phyloP scores from a whole-genome alignment of 2,797 vertebrate genomes.

The Rhinatrema bivittatum region DNA sequence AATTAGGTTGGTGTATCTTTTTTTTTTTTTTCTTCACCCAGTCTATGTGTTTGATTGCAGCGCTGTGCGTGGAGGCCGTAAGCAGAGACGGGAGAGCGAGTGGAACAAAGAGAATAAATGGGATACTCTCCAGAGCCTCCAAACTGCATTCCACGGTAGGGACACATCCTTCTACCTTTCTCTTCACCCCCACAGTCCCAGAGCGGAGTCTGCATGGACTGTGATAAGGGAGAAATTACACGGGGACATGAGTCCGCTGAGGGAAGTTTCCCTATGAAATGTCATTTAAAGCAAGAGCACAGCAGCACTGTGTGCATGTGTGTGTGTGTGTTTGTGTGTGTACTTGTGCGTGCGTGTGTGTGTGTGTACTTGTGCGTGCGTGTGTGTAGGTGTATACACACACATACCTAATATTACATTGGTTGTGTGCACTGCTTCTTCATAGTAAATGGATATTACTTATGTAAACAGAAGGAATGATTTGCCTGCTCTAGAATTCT shows the following conservation, averaged over 20 bases:
- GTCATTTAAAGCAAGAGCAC: constrained; percentile 20
- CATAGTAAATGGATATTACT: no score
- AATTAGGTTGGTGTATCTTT: constrained; percentile 53
- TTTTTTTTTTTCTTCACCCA: constrained; percentile 14
- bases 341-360: no score
- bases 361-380: no score
- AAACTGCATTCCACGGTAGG: constrained; percentile 34
- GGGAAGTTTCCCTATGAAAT: constrained; percentile 22
- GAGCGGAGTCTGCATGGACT: constrained; percentile 12
- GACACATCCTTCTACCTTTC: constrained; percentile 30
- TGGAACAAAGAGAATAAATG: constrained; percentile 50
- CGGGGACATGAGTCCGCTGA: constrained; percentile 17
- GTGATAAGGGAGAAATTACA: no score
- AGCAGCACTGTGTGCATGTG: no score
- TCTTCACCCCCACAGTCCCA: background rate
- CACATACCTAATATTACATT: no score
- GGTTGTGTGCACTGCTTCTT: no score
- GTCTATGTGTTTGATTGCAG: constrained; percentile 37
- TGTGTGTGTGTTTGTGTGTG: no score
- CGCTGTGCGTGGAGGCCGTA: constrained; percentile 24
- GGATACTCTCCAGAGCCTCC: constrained; percentile 38
- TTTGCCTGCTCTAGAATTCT: no score
- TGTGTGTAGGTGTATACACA: no score
- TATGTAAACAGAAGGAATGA: no score
- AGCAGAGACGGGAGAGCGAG: constrained; percentile 35